Evolutionary conservation across 2,888 invertebrate species (phyloP), one percentile per base, ranked within the genome.

Genomic region (Andrena camellia): DNA sequence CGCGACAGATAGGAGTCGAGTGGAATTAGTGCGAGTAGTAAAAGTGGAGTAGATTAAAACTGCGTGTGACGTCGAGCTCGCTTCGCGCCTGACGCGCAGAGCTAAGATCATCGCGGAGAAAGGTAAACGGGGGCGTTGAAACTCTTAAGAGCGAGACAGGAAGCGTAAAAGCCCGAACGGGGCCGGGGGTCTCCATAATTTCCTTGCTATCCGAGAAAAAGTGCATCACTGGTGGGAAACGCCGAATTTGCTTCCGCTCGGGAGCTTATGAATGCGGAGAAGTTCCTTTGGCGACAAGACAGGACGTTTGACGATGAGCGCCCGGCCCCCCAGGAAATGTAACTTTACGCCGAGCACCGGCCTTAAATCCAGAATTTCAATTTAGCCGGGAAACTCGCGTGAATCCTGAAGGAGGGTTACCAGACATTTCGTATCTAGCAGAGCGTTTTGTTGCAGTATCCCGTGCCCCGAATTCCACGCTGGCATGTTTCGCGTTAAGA

Each of bases 331-430:
- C 33, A 29, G 42, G 57, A 50, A 52, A 66, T 35, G 79, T 42
- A 64, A 80, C 70, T 77, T 70, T 66, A 54, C 77, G 77, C 35
- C 48, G 29, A 35, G 42, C 62, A n/a, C 26, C 67, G 62, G 48
- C 62, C 77, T 80, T 80, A 77, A 80, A 80, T 77, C 64, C 59
- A 66, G 70, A 80, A 77, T 80, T 80, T 80, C 79, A 80, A 80
- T 80, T 80, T 77, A 66, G 52, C 64, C 60, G 20, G 59, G 76
- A 79, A 76, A 66, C 70, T 70, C 66, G 52, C 23, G 50, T n/a
- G 70, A 80, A 77, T 77, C 60, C 79, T 23, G 77, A 66, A 70
- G 70, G 20, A 17, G 66, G 68, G 50, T 76, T 69, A 69, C 57
- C 33, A 71, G 62, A 48, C 75, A 20, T 63, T 48, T 6, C 68